Evolutionary conservation across 2,113 vertebrate genomes (phyloP).

Genomic region (Poeciliopsis retropinna): DNA sequence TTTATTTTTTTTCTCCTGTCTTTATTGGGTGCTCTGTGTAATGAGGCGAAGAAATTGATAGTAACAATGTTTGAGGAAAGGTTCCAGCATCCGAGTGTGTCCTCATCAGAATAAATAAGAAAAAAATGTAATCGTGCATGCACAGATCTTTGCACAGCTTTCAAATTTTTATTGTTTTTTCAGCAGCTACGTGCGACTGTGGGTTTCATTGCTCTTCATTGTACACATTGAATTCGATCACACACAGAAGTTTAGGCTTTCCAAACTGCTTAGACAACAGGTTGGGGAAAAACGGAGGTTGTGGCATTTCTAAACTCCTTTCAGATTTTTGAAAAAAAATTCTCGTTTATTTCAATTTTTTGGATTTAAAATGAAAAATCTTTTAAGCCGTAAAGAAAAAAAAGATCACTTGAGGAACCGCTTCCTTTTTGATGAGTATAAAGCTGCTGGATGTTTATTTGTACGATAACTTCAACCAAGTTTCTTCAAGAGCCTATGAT

Average conservation of each 20-base stretch:
- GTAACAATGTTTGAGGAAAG: constrained; percentile 47
- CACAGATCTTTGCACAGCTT: constrained; percentile 54
- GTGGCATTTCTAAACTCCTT: background rate
- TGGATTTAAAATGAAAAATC: no score
- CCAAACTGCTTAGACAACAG: no score
- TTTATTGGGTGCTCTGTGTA: constrained; percentile 60
- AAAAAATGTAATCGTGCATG: constrained; percentile 36
- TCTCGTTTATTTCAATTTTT: background rate
- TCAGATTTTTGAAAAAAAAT: background rate
- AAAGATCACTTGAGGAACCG: background rate
- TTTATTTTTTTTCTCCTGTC: background rate
- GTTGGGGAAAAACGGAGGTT: background rate
- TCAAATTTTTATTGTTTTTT: constrained; percentile 2
- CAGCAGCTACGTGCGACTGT: constrained; percentile 15
- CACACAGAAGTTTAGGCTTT: background rate
- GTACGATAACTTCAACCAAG: no score
- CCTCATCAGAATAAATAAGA: constrained; percentile 66
- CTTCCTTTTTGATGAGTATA: background rate
- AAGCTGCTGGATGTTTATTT: background rate
- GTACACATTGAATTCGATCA: background rate
- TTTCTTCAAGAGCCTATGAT: no score
- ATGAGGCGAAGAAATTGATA: constrained; percentile 66
- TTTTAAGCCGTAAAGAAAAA: background rate
- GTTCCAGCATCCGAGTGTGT: constrained; percentile 52
- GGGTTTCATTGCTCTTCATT: constrained; percentile 8